Conservation (phyloP, 2,888 invertebrate genomes). For the Slavum lentiscoides region DNA sequence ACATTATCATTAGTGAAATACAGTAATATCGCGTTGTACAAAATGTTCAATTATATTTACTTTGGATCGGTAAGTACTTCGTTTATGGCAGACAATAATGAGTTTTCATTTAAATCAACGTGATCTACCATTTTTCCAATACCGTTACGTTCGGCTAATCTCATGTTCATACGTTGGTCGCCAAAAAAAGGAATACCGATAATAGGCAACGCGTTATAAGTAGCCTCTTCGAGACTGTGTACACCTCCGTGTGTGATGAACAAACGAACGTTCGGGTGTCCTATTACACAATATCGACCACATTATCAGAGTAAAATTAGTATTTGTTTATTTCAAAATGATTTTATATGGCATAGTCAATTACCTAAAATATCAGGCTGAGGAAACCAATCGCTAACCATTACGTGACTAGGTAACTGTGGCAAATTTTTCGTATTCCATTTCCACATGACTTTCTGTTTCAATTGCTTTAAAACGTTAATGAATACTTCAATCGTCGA, state of each 20-base stretch:
- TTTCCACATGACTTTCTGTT: constrained; percentile 53
- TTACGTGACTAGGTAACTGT: constrained; percentile 40
- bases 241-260: constrained; percentile 55
- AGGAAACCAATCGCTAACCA: constrained; percentile 51
- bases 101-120: constrained; percentile 26
- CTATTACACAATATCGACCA: not conserved
- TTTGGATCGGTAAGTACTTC: constrained; percentile 47
- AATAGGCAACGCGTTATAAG: constrained; percentile 49
- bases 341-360: not conserved
- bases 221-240: constrained; percentile 53
- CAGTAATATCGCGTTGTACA: not conserved
- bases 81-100: constrained; percentile 28
- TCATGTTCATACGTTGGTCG: constrained; percentile 53
- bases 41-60: constrained; percentile 16
- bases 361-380: constrained; percentile 54
- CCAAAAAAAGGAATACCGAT: constrained; percentile 54
- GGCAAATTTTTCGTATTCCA: constrained; percentile 47
- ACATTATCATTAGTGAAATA: not conserved
- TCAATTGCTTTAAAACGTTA: constrained; percentile 49
- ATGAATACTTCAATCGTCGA: constrained; percentile 40
- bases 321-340: not conserved
- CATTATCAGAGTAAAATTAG: not conserved
- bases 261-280: constrained; percentile 52
- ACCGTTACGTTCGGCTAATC: constrained; percentile 35
- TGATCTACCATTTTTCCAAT: constrained; percentile 38